A percentile compares a stretch with the other conserved stretches of the same genome.
Evolutionary conservation across 92 coral and sea anemone genomes (phyloP).

Genomic region (Palythoa grandis): DNA sequence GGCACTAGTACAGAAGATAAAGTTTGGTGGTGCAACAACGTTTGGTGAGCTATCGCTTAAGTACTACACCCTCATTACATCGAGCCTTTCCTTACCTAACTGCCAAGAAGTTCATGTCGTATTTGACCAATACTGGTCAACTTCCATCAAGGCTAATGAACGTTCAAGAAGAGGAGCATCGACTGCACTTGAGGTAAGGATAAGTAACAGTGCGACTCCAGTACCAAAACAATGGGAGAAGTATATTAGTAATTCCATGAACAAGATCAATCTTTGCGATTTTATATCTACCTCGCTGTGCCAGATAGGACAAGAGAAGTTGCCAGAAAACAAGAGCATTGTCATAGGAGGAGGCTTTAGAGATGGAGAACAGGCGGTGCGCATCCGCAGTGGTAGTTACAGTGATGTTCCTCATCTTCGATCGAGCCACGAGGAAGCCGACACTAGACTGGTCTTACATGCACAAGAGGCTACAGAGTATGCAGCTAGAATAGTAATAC

Average conservation of each 20-base stretch:
- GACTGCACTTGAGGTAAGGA: background rate
- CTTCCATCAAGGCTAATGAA: background rate
- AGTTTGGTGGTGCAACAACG: background rate
- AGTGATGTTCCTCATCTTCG: too few species aligned
- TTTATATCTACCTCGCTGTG: background rate
- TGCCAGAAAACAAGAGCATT: too few species aligned
- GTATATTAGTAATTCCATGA: background rate
- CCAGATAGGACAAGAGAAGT: too few species aligned
- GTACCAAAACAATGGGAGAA: too few species aligned
- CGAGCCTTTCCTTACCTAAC: background rate
- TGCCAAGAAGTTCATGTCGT: background rate
- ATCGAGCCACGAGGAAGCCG: conserved; percentile 41
- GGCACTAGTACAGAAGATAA: background rate
- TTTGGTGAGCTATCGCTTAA: background rate
- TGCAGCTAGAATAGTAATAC: conserved; percentile 7
- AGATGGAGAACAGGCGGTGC: too few species aligned
- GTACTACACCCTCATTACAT: too few species aligned
- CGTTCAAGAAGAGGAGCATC: background rate
- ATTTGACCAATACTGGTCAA: background rate
- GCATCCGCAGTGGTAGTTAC: background rate
- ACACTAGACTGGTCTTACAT: conserved; percentile 26
- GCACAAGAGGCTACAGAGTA: too few species aligned
- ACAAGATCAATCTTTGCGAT: background rate
- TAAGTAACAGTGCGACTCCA: background rate
- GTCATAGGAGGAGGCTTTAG: too few species aligned